Evolutionary conservation across 2,113 vertebrate genomes (phyloP).

Genomic region (Phalacrocorax pelagicus): DNA sequence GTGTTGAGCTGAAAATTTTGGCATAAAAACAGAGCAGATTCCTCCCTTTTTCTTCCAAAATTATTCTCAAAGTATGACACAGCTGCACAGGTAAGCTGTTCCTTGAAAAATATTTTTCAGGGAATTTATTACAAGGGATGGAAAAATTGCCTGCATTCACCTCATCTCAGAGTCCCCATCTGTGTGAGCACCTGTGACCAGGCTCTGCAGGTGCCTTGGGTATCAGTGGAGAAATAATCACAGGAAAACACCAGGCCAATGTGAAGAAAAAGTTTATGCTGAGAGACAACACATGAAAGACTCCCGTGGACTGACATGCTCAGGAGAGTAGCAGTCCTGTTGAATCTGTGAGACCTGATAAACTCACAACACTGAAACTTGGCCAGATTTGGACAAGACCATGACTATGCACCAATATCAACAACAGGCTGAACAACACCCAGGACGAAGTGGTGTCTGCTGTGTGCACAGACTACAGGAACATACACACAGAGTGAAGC

Average conservation of each 20-base stretch:
- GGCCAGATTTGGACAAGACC: neutral
- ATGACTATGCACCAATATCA: fast-evolving
- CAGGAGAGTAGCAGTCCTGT: neutral
- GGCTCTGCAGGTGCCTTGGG: neutral
- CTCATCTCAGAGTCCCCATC: neutral
- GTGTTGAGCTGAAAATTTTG: neutral
- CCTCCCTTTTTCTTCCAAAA: neutral
- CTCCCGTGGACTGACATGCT: fast-evolving
- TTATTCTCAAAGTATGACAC: neutral
- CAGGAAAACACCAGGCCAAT: neutral
- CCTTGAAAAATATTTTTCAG: neutral
- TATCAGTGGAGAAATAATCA: neutral
- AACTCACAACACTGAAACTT: neutral
- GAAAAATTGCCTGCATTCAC: neutral
- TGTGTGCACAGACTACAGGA: neutral
- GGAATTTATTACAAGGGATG: neutral
- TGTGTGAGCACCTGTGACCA: fast-evolving
- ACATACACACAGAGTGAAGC: neutral
- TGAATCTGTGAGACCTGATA: neutral
- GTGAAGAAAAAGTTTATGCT: neutral
- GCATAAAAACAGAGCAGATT: neutral
- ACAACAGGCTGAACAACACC: neutral
- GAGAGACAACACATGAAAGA: neutral
- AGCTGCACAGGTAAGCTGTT: neutral
- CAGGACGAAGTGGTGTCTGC: neutral